phyloP scores from a whole-genome alignment of 1,140 invertebrate genomes.

The Drosophila jambulina region DNA sequence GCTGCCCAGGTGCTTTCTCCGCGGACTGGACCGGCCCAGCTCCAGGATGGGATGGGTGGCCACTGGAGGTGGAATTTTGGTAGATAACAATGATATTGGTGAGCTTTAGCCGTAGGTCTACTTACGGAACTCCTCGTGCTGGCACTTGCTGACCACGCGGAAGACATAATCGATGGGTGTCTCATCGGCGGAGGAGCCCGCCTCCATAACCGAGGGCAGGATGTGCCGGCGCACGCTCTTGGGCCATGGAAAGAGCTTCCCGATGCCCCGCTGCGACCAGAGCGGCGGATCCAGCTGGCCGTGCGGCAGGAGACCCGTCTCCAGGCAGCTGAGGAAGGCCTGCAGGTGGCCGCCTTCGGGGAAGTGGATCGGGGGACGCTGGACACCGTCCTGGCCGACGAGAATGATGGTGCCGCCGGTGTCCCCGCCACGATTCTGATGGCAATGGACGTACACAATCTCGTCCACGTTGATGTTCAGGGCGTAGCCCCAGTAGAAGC shows the following conservation, averaged over 20 bases:
- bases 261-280: slow-evolving; percentile 94
- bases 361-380: slow-evolving; percentile 96
- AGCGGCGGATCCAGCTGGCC: slow-evolving; percentile 96
- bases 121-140: slow-evolving; percentile 91
- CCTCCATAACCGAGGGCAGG: slow-evolving; percentile 87
- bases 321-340: slow-evolving; percentile 95
- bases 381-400: slow-evolving; percentile 97
- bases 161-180: slow-evolving; percentile 94
- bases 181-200: slow-evolving; percentile 88
- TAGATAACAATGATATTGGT: too few relatives aligned
- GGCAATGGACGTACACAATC: slow-evolving; percentile 97
- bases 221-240: slow-evolving; percentile 88
- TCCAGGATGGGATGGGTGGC: slow-evolving; percentile 81
- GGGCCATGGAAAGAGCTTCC: slow-evolving; percentile 91
- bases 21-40: slow-evolving; percentile 74
- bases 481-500: slow-evolving; percentile 95
- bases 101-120: accelerated
- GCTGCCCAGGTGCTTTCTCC: slow-evolving; percentile 80
- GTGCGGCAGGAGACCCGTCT: slow-evolving; percentile 94
- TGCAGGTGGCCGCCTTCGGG: slow-evolving; percentile 95
- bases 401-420: slow-evolving; percentile 95
- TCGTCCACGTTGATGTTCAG: slow-evolving; percentile 94
- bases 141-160: slow-evolving; percentile 92
- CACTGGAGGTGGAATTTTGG: slow-evolving; percentile 34
- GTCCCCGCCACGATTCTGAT: slow-evolving; percentile 91